phyloP scores from a whole-genome alignment of 2,797 vertebrate species.

The Sebastes steindachneri region DNA sequence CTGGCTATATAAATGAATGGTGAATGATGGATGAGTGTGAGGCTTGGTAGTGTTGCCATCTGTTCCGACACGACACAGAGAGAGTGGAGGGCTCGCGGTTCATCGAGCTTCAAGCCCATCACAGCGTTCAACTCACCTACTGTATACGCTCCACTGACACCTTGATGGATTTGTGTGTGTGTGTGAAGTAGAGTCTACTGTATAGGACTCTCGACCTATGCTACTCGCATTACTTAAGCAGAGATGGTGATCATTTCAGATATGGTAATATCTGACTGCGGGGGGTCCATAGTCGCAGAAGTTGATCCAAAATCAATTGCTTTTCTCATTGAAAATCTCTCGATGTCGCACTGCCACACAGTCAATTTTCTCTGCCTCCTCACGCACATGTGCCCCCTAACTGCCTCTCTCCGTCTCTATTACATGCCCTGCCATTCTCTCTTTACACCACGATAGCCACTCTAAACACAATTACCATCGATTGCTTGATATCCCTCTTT shows the following conservation, averaged over 20 bases:
- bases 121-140: constrained; percentile 53
- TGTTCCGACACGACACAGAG: constrained; percentile 58
- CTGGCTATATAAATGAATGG: constrained; percentile 42
- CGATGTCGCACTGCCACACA: constrained; percentile 26
- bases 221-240: constrained; percentile 7
- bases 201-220: constrained; percentile 16
- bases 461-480: constrained; percentile 56
- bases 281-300: not conserved
- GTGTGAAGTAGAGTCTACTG: not conserved
- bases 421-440: constrained; percentile 49
- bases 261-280: constrained; percentile 35
- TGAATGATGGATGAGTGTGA: constrained; percentile 64
- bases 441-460: constrained; percentile 44
- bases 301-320: constrained; percentile 55
- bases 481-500: constrained; percentile 46
- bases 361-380: constrained; percentile 54
- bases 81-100: constrained; percentile 54
- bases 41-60: constrained; percentile 59
- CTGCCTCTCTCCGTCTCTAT: constrained; percentile 48
- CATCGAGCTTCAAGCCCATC: constrained; percentile 55
- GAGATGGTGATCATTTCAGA: constrained; percentile 41
- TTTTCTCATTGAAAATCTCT: constrained; percentile 48
- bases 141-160: constrained; percentile 49
- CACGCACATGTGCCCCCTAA: constrained; percentile 22
- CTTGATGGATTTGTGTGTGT: constrained; percentile 17